Percentiles rank a stretch among this genome's conserved stretches.
These are phyloP conservation scores for Acridotheres tristis DNA, from an alignment of 2,797 vertebrate genomes.

Conservation along the genomic window DNA sequence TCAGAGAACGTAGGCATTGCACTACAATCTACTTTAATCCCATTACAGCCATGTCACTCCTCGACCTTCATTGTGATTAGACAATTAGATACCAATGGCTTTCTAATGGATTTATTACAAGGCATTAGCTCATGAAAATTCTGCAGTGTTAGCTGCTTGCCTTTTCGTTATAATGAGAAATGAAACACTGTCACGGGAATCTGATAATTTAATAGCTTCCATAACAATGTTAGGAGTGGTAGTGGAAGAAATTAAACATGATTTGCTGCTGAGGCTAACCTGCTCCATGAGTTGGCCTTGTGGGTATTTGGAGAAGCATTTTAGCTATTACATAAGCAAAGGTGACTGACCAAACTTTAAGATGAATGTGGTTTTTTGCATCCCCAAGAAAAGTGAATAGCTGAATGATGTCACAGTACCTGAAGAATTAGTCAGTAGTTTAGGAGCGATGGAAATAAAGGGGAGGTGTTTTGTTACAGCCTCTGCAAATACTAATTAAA, in stretches of 20 bases:
- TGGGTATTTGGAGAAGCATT: not conserved
- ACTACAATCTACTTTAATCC: constrained; percentile 69
- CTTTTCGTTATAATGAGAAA: constrained; percentile 37
- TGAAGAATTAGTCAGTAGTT: not conserved
- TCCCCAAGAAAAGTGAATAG: not conserved
- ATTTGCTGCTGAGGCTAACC: not conserved
- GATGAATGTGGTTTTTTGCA: not conserved
- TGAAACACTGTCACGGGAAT: constrained; percentile 47
- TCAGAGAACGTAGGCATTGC: constrained; percentile 15
- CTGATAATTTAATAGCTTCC: constrained; percentile 62
- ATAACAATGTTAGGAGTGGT: constrained; percentile 21
- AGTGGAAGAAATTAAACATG: constrained; percentile 47
- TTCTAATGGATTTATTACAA: constrained; percentile 76
- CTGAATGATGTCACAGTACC: not conserved
- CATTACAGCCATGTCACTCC: constrained; percentile 73
- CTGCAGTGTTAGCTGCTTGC: constrained; percentile 47
- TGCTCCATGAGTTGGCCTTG: not conserved
- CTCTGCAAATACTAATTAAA: not conserved
- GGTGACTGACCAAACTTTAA: not conserved
- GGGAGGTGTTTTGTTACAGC: not conserved
- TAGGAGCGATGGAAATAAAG: not conserved
- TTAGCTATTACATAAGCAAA: not conserved
- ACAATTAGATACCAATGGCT: constrained; percentile 77
- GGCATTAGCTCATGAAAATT: constrained; percentile 72
- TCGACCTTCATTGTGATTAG: constrained; percentile 69